Percentiles rank a stretch among this genome's conserved stretches.
phyloP scores from a whole-genome alignment of 2,113 vertebrate genomes.

The Vombatus ursinus region DNA sequence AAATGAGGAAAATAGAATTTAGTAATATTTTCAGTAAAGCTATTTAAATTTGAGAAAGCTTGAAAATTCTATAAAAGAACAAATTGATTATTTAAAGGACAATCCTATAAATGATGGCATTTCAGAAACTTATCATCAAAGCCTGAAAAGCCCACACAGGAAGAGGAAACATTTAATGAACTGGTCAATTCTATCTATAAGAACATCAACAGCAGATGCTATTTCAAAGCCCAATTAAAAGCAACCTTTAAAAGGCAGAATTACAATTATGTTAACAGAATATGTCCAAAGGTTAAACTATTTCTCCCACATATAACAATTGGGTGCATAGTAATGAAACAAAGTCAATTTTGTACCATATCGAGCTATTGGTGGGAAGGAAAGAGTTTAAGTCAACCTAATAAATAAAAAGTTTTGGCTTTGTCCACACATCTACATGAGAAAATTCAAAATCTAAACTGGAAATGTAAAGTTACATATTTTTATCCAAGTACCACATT shows the following conservation, averaged over 20 bases:
- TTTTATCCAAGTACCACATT: background rate
- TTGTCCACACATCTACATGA: background rate
- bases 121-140: conserved; percentile 21
- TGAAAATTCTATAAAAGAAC: conserved; percentile 43
- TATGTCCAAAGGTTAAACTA: conserved; percentile 43
- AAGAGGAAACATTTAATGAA: conserved; percentile 37
- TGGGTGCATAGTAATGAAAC: background rate
- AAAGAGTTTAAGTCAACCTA: background rate
- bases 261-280: conserved; percentile 28
- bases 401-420: conserved; percentile 16
- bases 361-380: background rate
- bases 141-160: background rate
- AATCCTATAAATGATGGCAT: conserved; percentile 36
- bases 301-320: background rate
- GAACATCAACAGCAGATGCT: conserved; percentile 11
- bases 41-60: conserved; percentile 43
- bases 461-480: background rate
- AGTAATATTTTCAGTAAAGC: conserved; percentile 28
- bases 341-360: background rate
- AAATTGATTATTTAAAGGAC: conserved; percentile 45
- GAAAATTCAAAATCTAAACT: background rate
- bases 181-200: background rate
- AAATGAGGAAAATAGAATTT: conserved; percentile 5
- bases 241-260: conserved; percentile 41
- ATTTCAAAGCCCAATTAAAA: conserved; percentile 48